A percentile compares a stretch with the other conserved stretches of the same genome.
These are phyloP conservation scores for Mastacembelus armatus DNA, from an alignment of 2,797 vertebrate species.

Conservation along the genomic window DNA sequence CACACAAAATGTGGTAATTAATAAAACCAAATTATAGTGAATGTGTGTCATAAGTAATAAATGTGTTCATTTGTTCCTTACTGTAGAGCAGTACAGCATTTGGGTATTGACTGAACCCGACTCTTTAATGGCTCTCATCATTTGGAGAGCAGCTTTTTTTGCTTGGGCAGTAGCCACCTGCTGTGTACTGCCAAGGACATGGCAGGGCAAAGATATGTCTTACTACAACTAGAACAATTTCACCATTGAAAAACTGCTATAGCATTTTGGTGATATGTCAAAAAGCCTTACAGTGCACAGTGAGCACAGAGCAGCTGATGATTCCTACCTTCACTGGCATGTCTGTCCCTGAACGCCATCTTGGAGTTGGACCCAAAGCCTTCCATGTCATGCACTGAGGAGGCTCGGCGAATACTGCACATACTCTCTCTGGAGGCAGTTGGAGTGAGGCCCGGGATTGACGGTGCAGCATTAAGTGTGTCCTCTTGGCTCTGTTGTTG, in stretches of 20 bases:
- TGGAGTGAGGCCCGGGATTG: constrained; percentile 76
- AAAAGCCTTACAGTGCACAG: background rate
- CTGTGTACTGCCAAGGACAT: background rate
- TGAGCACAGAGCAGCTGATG: background rate
- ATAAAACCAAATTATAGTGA: constrained; percentile 17
- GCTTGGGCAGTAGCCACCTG: background rate
- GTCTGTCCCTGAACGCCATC: constrained; percentile 91
- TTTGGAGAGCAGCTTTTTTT: background rate
- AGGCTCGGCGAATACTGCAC: constrained; percentile 93
- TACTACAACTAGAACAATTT: background rate
- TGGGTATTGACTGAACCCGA: background rate
- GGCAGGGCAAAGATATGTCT: too few species aligned
- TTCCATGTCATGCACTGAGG: constrained; percentile 95
- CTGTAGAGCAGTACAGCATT: too few species aligned
- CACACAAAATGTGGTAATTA: constrained; percentile 17
- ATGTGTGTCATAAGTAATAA: constrained; percentile 13
- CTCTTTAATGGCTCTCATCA: background rate
- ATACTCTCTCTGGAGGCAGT: constrained; percentile 85
- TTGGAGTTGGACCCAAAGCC: constrained; percentile 89
- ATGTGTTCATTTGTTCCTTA: background rate
- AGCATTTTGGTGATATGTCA: background rate
- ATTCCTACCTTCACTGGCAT: constrained; percentile 94
- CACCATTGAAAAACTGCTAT: background rate
- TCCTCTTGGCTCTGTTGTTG: constrained; percentile 60
- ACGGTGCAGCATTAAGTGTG: constrained; percentile 80